Percentiles rank a stretch among this genome's conserved stretches.
Evolutionary conservation across 2,113 vertebrate species (phyloP).

Genomic region (Lepidiolamprologus cunningtoni): DNA sequence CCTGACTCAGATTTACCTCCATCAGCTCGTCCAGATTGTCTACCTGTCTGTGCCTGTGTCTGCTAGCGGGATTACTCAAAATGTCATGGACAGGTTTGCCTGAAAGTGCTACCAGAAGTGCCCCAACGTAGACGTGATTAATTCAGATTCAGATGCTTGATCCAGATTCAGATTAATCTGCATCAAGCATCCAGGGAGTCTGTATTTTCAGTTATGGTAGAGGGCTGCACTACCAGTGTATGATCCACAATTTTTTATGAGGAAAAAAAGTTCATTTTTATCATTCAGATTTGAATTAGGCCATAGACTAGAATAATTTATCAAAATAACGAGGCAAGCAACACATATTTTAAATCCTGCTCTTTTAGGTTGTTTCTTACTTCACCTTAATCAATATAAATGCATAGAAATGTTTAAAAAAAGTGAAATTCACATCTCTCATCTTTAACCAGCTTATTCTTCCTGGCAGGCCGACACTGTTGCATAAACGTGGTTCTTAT

Average conservation of each 20-base stretch:
- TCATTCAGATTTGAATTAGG: background rate
- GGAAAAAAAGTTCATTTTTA: background rate
- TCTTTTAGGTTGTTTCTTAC: background rate
- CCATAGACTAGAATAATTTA: background rate
- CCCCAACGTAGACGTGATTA: background rate
- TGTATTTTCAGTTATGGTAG: background rate
- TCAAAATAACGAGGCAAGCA: background rate
- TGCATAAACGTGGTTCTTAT: background rate
- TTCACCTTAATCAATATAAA: background rate
- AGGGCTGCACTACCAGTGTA: background rate
- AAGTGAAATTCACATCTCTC: background rate
- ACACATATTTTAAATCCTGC: background rate
- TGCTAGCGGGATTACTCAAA: background rate
- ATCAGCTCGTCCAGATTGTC: background rate
- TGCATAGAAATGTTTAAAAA: background rate
- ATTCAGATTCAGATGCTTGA: background rate
- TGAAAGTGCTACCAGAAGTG: background rate
- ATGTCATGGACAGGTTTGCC: background rate
- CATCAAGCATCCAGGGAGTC: background rate
- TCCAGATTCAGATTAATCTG: background rate
- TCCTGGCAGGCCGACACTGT: background rate
- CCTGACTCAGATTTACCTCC: background rate
- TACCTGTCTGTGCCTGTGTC: background rate
- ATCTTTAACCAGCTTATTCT: background rate
- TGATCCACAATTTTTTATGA: fast-evolving